Base-by-base conservation (phyloP, 2,797 vertebrate species). In the Liasis olivaceus region DNA sequence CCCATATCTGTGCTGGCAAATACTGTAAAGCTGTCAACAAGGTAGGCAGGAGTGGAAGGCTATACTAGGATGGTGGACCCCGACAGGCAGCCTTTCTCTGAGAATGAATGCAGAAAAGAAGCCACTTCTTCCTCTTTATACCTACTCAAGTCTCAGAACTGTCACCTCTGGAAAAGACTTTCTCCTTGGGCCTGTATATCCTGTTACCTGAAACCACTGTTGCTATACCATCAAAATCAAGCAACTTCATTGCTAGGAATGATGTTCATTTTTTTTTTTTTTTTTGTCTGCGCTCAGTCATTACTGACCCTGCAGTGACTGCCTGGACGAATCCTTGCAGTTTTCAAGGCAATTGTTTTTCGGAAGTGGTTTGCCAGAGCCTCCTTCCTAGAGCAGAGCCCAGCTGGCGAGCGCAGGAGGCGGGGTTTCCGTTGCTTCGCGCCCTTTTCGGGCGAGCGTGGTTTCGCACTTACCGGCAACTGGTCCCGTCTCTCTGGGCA, bases 1-100 rank as follows among this genome's bases (percentile, higher is more conserved):
- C 72, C 63, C 81, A 89, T 84, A 85, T 63, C 64, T 28, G 62
- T 88, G 60, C 51, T 15, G 36, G 59, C 69, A 84, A 81, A 58
- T 63, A 42, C n/a, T 63, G 9, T 72, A 89, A 81, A 85, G 62
- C 92, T 93, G 87, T 84, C 90, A 88, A 31, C 90, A 60, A 60
- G 60, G 36, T 8, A 26, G 14, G 17, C 9, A 11, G 81, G 60
- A 54, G 54, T 28, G 60, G 59, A 56, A 91, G 47, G 26, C 15
- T 85, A 28, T 72, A 87, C 85, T 87, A 60, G 12, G 13, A 24
- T 13, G 20, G 60, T 13, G 3, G 42, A 42, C 54, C 60, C 87
- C 24, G 14, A 66, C 4, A 90, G 85, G 64, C n/a, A 26, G 6
- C 13, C 84, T 92, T 58, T 81, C 47, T 63, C 31, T 5, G 20